Percentiles rank a stretch among this genome's conserved stretches.
Evolutionary conservation across 2,888 invertebrate species (phyloP).

Genomic region (Agrotis segetum): DNA sequence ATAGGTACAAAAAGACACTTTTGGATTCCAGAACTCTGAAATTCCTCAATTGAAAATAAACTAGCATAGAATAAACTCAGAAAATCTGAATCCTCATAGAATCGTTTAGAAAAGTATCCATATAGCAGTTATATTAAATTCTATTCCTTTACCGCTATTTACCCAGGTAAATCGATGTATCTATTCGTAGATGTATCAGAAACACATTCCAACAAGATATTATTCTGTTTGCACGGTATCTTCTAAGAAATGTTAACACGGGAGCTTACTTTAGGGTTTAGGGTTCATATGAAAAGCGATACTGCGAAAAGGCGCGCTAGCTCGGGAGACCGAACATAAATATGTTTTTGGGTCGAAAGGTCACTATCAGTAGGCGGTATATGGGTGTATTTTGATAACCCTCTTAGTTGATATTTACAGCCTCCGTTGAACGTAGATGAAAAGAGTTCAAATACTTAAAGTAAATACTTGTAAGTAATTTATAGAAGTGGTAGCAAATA

Average conservation of each 20-base stretch:
- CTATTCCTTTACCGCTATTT: neutral
- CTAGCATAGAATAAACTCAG: too few species aligned
- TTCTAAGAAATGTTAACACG: slow-evolving; percentile 21
- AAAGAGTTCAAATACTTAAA: neutral
- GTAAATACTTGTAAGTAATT: too few species aligned
- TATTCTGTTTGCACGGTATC: slow-evolving; percentile 4
- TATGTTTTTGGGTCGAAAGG: slow-evolving; percentile 20
- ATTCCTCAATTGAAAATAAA: too few species aligned
- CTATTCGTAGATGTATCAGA: slow-evolving; percentile 9
- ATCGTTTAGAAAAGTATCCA: neutral
- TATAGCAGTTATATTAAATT: neutral
- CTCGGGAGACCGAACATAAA: slow-evolving; percentile 9
- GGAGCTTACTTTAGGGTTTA: slow-evolving; percentile 31
- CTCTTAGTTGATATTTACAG: neutral
- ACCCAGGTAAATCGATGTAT: neutral
- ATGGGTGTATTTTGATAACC: slow-evolving; percentile 17
- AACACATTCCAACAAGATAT: slow-evolving; percentile 12
- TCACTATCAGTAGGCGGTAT: slow-evolving; percentile 6
- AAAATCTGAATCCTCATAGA: neutral
- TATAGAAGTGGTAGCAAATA: too few species aligned
- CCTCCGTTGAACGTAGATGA: neutral
- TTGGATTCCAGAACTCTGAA: too few species aligned
- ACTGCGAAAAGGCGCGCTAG: slow-evolving; percentile 25
- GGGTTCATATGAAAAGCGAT: slow-evolving; percentile 19
- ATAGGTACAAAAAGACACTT: too few species aligned